A percentile compares a stretch with the other conserved stretches of the same genome.
Evolutionary conservation across 2,113 vertebrate genomes (phyloP).

Genomic region (Pungitius pungitius): DNA sequence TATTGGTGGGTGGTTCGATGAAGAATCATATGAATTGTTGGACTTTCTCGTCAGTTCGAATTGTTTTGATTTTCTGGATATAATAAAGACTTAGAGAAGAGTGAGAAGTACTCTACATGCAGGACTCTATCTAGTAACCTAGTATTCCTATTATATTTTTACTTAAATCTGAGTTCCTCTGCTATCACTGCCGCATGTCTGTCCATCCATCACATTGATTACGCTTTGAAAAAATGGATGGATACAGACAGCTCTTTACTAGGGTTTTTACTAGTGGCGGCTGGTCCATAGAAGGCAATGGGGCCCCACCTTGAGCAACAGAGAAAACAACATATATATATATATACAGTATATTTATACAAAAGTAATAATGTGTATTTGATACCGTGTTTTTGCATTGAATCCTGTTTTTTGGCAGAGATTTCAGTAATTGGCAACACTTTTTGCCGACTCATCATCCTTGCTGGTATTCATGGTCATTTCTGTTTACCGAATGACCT

Average conservation of each 20-base stretch:
- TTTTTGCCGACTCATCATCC: slow-evolving; percentile 8
- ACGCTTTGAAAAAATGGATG: background rate
- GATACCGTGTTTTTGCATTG: too few species aligned
- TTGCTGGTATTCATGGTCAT: slow-evolving; percentile 11
- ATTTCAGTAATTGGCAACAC: slow-evolving; percentile 11
- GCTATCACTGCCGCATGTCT: background rate
- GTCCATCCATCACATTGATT: background rate
- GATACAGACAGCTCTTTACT: background rate
- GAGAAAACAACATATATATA: too few species aligned
- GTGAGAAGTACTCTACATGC: background rate
- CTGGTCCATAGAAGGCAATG: too few species aligned
- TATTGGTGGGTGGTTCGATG: too few species aligned
- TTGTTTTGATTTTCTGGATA: too few species aligned
- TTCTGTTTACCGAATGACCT: slow-evolving; percentile 33
- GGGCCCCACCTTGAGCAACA: too few species aligned
- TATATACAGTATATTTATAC: too few species aligned
- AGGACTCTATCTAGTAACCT: background rate
- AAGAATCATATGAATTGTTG: too few species aligned
- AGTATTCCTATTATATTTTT: background rate
- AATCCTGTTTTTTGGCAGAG: background rate
- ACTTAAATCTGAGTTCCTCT: background rate
- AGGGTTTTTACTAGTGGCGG: too few species aligned
- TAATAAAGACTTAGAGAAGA: background rate
- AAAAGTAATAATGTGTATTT: too few species aligned
- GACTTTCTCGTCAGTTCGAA: too few species aligned